These are phyloP conservation scores for Willisornis vidua DNA, from an alignment of 2,113 vertebrate species.

Conservation along the genomic window DNA sequence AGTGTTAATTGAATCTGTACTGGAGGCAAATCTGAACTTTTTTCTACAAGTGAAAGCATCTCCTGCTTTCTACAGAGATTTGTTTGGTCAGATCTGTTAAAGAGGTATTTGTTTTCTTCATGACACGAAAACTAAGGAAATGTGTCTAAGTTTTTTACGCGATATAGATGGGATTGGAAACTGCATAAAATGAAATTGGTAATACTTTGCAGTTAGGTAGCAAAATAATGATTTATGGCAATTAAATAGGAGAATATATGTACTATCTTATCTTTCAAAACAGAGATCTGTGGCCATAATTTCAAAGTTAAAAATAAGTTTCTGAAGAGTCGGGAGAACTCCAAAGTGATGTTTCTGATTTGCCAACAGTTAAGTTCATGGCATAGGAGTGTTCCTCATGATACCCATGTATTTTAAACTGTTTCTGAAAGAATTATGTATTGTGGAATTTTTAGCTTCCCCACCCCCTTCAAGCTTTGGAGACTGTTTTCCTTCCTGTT, in stretches of 20 bases:
- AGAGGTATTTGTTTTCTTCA: not conserved
- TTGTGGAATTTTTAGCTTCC: not conserved
- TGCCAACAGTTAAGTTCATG: not conserved
- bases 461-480: rapidly evolving
- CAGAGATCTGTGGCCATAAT: rapidly evolving
- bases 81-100: not conserved
- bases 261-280: rapidly evolving
- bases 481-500: not conserved
- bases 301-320: not conserved
- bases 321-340: not conserved
- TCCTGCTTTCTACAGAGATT: not conserved
- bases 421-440: not conserved
- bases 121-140: not conserved
- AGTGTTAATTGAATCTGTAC: rapidly evolving
- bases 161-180: not conserved
- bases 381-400: not conserved
- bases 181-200: not conserved
- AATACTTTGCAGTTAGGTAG: not conserved
- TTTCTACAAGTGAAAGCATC: not conserved
- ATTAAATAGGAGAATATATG: not conserved
- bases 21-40: not conserved
- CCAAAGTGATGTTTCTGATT: not conserved
- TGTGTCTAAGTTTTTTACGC: rapidly evolving
- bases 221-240: not conserved
- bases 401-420: not conserved